A percentile compares a stretch with the other conserved stretches of the same genome.
phyloP scores from a whole-genome alignment of 2,797 vertebrate genomes.

The Macropodus opercularis region DNA sequence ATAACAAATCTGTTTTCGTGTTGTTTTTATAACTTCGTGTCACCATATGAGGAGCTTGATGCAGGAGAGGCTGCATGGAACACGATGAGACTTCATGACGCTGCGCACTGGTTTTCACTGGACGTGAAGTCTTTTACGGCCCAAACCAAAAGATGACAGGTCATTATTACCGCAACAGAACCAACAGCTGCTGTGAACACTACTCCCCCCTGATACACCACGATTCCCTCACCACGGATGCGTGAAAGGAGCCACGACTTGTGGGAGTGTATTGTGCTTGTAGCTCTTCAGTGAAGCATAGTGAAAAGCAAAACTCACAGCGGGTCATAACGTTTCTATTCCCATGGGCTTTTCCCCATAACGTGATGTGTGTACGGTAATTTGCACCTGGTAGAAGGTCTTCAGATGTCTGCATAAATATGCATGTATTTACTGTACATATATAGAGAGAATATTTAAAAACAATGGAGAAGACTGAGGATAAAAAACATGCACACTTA shows the following conservation, averaged over 20 bases:
- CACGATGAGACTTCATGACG: neutral
- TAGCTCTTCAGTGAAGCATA: slow-evolving; percentile 18
- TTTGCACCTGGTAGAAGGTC: slow-evolving; percentile 13
- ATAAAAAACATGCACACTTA: neutral
- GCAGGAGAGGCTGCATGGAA: neutral
- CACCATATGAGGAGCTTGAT: too few species aligned
- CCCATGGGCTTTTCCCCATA: slow-evolving; percentile 16
- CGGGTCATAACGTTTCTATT: neutral
- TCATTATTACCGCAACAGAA: slow-evolving; percentile 41
- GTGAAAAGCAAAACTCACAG: slow-evolving; percentile 30
- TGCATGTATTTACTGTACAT: neutral
- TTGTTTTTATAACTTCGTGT: slow-evolving; percentile 1
- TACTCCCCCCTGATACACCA: slow-evolving; percentile 17
- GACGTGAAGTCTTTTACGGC: slow-evolving; percentile 12
- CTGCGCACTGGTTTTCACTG: slow-evolving; percentile 12
- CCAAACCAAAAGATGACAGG: slow-evolving; percentile 41
- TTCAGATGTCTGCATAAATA: neutral
- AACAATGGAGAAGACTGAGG: neutral
- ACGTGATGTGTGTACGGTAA: slow-evolving; percentile 3
- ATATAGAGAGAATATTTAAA: neutral
- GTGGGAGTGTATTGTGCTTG: slow-evolving; percentile 26
- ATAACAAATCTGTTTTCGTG: neutral
- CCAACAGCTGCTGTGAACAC: slow-evolving; percentile 40
- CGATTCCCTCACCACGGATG: slow-evolving; percentile 19
- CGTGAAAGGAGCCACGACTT: slow-evolving; percentile 40